phyloP scores from a whole-genome alignment of 2,888 invertebrate genomes.

The Amaurobius ferox region DNA sequence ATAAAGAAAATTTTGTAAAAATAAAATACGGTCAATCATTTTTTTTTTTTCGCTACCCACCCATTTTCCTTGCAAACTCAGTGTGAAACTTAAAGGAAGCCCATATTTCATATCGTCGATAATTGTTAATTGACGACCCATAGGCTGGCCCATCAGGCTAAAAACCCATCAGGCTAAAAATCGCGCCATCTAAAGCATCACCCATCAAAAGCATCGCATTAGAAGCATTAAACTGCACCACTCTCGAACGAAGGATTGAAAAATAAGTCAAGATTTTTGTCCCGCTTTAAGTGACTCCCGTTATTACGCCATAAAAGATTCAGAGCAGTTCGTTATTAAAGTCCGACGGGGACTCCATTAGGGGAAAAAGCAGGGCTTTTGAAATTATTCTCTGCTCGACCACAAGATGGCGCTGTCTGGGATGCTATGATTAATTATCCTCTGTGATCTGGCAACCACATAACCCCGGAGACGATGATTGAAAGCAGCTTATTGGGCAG shows the following conservation, averaged over 20 bases:
- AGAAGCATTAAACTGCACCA: too few species aligned
- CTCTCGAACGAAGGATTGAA: not conserved
- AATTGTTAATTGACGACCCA: not conserved
- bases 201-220: not conserved
- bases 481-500: not conserved
- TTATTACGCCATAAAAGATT: slow-evolving; percentile 9
- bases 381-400: slow-evolving; percentile 9
- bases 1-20: too few species aligned
- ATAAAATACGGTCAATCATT: too few species aligned
- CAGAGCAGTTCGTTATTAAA: slow-evolving; percentile 8
- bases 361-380: slow-evolving; percentile 2
- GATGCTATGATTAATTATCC: slow-evolving; percentile 6
- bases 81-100: not conserved
- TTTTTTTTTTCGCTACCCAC: too few species aligned
- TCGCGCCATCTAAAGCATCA: not conserved
- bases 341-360: not conserved
- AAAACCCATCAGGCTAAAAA: slow-evolving; percentile 5
- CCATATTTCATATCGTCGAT: not conserved
- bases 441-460: slow-evolving; percentile 6
- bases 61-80: not conserved
- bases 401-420: slow-evolving; percentile 5
- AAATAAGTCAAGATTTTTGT: slow-evolving; percentile 8
- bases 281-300: not conserved
- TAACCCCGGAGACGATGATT: slow-evolving; percentile 7
- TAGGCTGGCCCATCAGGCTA: not conserved